Evolutionary conservation across 2,888 invertebrate species (phyloP).

Genomic region (Scaptomyza flava): DNA sequence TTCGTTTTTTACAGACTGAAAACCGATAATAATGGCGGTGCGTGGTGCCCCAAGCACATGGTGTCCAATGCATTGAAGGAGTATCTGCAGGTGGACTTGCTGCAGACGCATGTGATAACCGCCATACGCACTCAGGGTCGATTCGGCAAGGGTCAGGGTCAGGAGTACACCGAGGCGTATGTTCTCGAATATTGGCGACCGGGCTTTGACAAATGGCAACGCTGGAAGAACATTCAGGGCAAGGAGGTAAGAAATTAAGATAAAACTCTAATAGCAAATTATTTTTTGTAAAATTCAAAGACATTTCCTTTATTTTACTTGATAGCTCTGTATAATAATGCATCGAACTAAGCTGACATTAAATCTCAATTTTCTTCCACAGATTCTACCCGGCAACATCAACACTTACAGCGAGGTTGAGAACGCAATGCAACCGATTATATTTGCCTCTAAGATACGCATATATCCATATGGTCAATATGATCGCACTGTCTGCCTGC

Average conservation of each 20-base stretch:
- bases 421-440: slow-evolving; percentile 90
- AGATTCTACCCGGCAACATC: slow-evolving; percentile 92
- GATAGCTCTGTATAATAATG: too few relatives aligned
- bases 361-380: slow-evolving; percentile 51
- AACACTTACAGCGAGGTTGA: slow-evolving; percentile 92
- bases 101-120: slow-evolving; percentile 89
- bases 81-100: slow-evolving; percentile 90
- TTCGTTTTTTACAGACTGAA: slow-evolving; percentile 87
- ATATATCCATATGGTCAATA: slow-evolving; percentile 92
- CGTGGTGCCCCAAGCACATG: slow-evolving; percentile 93
- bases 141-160: slow-evolving; percentile 92
- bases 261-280: neutral
- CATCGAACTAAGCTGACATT: neutral
- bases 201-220: slow-evolving; percentile 89
- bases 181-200: slow-evolving; percentile 91
- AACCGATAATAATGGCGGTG: slow-evolving; percentile 91
- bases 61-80: slow-evolving; percentile 90
- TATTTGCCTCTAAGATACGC: slow-evolving; percentile 90
- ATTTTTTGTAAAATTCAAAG: too few relatives aligned
- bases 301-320: too few relatives aligned
- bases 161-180: slow-evolving; percentile 92
- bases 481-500: slow-evolving; percentile 91
- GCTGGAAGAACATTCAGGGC: slow-evolving; percentile 90
- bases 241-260: slow-evolving; percentile 87
- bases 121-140: slow-evolving; percentile 92